Evolutionary conservation across 2,888 invertebrate species (phyloP), one percentile per base, ranked within the genome.

Genomic region (Pheosia tremula): DNA sequence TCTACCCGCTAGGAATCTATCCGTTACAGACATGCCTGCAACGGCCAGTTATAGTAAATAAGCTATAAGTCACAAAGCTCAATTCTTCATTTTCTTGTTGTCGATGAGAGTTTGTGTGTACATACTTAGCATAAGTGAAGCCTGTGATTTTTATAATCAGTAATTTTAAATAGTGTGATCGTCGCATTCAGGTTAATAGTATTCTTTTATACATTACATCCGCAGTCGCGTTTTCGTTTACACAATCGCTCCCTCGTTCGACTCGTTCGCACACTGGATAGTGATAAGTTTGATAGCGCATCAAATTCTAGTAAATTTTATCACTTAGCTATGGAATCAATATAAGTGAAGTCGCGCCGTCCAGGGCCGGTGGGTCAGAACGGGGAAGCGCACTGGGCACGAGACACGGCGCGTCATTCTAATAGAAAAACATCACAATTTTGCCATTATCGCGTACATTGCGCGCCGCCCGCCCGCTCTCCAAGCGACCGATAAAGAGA

Each of bases 391-490:
- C 61, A 70, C 67, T 65, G 63, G 64, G 60, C 59, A 62, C 74
- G 64, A 74, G 71, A 73, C 69, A 73, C 68, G 62, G 68, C 66
- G 55, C 75, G 74, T 78, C 79, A 78, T 69, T 77, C 81, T 80
- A 79, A 74, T 85, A 88, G 92, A 91, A 90, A 92, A 93, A 89
- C 87, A 91, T 93, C 93, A 92, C 93, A 93, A 93, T 91, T 93
- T 93, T 88, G 83, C 92, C 92, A 91, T 91, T 90, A 89, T 89
- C 81, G 84, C 82, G 82, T 81, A 83, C 81, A 82, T 81, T 84
- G 86, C 81, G 80, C 87, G 81, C 80, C 85, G 73, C 67, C 81
- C 81, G 82, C 81, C 76, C 82, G 87, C 83, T 85, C 86, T 85
- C 82, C 77, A 80, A 67, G 76, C 79, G 86, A 88, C 89, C 87